Conservation (phyloP, 2,888 invertebrate species). For the Antheraea yamamai region DNA sequence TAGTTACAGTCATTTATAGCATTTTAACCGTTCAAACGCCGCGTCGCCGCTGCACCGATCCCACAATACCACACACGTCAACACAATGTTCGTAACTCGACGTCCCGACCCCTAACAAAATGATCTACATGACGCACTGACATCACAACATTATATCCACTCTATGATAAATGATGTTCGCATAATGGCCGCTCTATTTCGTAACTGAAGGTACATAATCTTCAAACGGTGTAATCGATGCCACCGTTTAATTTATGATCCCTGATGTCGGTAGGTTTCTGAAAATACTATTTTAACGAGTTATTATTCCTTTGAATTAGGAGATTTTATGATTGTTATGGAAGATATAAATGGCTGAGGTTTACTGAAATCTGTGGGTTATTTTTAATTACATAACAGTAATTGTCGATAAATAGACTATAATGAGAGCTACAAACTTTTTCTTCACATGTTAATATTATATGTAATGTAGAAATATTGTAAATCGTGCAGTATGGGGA, state of each 20-base stretch:
- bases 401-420: too few relatives aligned
- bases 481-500: too few relatives aligned
- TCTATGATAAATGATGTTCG: conserved; percentile 43
- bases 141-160: conserved; percentile 37
- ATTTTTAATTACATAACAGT: neutral
- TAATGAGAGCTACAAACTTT: too few relatives aligned
- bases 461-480: too few relatives aligned
- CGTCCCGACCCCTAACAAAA: conserved; percentile 42
- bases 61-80: conserved; percentile 26
- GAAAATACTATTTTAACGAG: neutral
- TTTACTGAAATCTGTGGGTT: neutral
- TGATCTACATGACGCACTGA: conserved; percentile 49
- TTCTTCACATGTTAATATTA: too few relatives aligned
- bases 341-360: neutral
- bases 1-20: neutral
- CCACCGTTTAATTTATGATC: conserved; percentile 11
- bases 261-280: neutral
- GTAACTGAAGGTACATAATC: conserved; percentile 10
- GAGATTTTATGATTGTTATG: neutral
- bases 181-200: conserved; percentile 19
- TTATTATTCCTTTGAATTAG: conserved; percentile 6
- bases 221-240: conserved; percentile 12
- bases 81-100: conserved; percentile 25
- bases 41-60: neutral
- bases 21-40: neutral